Evolutionary conservation across 2,888 invertebrate species (phyloP), one percentile per base, ranked within the genome.

Genomic region (Phyllotreta cruciferae): DNA sequence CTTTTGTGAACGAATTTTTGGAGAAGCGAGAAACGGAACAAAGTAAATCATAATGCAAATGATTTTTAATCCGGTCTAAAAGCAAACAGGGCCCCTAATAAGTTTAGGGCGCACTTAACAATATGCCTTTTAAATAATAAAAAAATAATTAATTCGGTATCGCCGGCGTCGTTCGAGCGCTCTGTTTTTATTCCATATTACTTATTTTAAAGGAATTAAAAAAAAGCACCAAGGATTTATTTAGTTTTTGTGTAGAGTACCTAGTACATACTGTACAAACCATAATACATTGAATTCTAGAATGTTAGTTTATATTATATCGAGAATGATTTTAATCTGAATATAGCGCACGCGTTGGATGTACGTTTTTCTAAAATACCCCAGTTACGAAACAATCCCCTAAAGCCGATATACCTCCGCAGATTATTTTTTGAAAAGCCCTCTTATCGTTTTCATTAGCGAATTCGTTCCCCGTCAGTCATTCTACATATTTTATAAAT

Each of bases 41-140:
- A 70, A 71, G 73, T 71, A 72, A 74, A 76, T 75, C 72, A 71
- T 75, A 75, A 76, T 75, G 75, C 75, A 76, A 76, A 76, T 76
- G 73, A 73, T 75, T 75, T 75, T 76, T 76, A 76, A 76, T 76
- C 76, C 74, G 70, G 72, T 71, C 71, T 71, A 71, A 75, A 76
- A 75, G 75, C 75, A 75, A 76, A 76, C 75, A 73, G 67, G 68
- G 63, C 63, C 68, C 24, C 72, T 75, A 75, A 75, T 75, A 74
- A 73, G 70, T 67, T 66, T 69, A 64, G 69, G 71, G 70, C 56
- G 67, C 67, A 68, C 69, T 70, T 64, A 69, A 66, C 66, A 66
- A 66, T 68, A 71, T 71, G 67, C 67, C 62, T 24, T 60, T 68
- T 65, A 68, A 70, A 72, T 67, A 67, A 69, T 72, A 24, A 70